Conservation (phyloP, 2,888 invertebrate genomes). For the Cloeon dipterum region DNA sequence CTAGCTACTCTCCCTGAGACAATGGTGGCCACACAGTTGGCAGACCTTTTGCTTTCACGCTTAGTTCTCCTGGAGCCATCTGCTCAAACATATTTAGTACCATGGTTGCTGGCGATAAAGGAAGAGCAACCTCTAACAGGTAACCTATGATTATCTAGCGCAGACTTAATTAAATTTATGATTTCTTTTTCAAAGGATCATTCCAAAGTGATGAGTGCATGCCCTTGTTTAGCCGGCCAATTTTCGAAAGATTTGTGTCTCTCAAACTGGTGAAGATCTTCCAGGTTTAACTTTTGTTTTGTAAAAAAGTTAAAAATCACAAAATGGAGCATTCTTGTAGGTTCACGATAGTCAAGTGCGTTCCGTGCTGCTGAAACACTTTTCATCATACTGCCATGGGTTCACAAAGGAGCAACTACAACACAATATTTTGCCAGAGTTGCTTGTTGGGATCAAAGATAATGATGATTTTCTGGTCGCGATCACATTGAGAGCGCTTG, state of each 20-base stretch:
- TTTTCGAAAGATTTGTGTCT: slow-evolving; percentile 49
- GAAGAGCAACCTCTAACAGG: slow-evolving; percentile 35
- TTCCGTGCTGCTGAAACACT: slow-evolving; percentile 51
- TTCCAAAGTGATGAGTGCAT: neutral
- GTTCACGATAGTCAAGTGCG: slow-evolving; percentile 69
- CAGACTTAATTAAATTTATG: neutral
- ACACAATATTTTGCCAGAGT: slow-evolving; percentile 58
- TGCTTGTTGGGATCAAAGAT: slow-evolving; percentile 70
- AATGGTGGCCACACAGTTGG: slow-evolving; percentile 59
- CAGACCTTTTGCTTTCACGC: slow-evolving; percentile 53
- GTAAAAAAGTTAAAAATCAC: too few species aligned
- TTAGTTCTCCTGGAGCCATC: slow-evolving; percentile 64
- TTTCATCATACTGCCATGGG: slow-evolving; percentile 46
- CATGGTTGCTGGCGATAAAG: slow-evolving; percentile 29
- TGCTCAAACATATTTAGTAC: slow-evolving; percentile 48
- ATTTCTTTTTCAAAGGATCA: slow-evolving; percentile 6
- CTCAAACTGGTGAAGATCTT: slow-evolving; percentile 55
- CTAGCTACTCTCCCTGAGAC: slow-evolving; percentile 52
- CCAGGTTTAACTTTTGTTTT: slow-evolving; percentile 40
- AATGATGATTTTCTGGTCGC: slow-evolving; percentile 62
- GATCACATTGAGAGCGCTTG: slow-evolving; percentile 55
- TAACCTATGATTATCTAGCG: slow-evolving; percentile 14
- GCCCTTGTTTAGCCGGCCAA: slow-evolving; percentile 13
- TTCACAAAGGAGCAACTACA: slow-evolving; percentile 57
- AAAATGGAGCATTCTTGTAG: slow-evolving; percentile 27